These are phyloP conservation scores for Ochropleura leucogaster DNA, from an alignment of 2,888 invertebrate species.

Conservation along the genomic window DNA sequence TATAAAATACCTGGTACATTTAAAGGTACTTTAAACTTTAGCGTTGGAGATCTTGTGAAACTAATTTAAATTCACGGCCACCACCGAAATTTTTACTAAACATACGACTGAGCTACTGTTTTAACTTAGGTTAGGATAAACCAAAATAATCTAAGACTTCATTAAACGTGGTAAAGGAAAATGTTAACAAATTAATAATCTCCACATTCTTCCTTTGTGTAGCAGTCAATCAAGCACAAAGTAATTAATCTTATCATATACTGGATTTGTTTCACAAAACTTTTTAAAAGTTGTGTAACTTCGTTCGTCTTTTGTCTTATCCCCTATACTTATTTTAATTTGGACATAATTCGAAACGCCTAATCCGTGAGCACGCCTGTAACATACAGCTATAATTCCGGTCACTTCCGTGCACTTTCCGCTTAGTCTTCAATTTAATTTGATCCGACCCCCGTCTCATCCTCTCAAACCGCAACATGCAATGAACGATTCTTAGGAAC, in stretches of 20 bases:
- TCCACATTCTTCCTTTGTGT: not conserved
- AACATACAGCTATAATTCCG: slow-evolving; percentile 66
- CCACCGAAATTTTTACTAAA: not conserved
- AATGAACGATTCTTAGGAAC: slow-evolving; percentile 80
- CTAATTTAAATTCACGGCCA: not conserved
- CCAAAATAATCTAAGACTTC: not conserved
- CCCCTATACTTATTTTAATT: not conserved
- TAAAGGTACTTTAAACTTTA: not conserved
- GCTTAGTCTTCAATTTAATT: slow-evolving; percentile 85
- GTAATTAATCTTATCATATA: not conserved
- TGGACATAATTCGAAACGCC: not conserved
- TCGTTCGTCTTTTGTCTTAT: not conserved
- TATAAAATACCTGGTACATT: slow-evolving; percentile 22
- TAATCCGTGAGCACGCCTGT: slow-evolving; percentile 13
- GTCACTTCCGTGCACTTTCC: slow-evolving; percentile 76
- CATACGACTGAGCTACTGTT: not conserved
- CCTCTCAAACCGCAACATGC: slow-evolving; percentile 76
- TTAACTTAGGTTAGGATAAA: not conserved
- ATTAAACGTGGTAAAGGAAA: not conserved
- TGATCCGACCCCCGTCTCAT: slow-evolving; percentile 73
- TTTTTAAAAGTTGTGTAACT: not conserved
- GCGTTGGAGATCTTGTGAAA: fast-evolving
- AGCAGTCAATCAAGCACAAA: not conserved
- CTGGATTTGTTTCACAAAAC: not conserved
- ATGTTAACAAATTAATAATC: not conserved